Evolutionary conservation across 1,140 invertebrate species (phyloP), one percentile per base, ranked within the genome.

Genomic region (Temnothorax nylanderi): DNA sequence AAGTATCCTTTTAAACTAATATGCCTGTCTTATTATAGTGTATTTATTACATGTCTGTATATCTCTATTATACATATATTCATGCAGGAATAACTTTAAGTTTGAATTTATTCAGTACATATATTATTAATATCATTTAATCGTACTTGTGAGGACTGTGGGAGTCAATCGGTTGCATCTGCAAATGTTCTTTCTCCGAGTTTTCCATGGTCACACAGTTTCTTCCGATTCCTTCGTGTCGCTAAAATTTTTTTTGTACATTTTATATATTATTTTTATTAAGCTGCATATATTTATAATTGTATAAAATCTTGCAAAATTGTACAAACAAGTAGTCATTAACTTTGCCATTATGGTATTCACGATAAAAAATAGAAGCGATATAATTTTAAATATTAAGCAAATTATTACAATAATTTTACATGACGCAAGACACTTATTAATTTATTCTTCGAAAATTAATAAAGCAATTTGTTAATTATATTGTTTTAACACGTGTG

Each of bases 151-250:
- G 89, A 76, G 86, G 88, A 71, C 56, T 94, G 64, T 78, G 86
- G 1, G 87, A 89, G 41, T 87, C 88, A 47, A 94, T 88, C 21
- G 92, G 87, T 69, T 93, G 92, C 92, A 94, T 91, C 41, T 91
- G 94, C 34, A 94, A 85, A 47, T 86, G 87, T 81, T 94, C 93
- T 74, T 91, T 92, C 85, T 93, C 93, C 26, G 92, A 90, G 49
- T 91, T 91, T 37, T 91, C 91, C 93, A 94, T 94, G 16, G 18
- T 67, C 21, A 5, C 7, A 10, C 37, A 47, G 21, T 76, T 58
- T 80, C 26, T 13, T 21, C 67, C 34, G n/a, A 54, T 26, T 41
- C 41, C 62, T 51, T 76, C 11, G 44, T 85, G 26, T 67, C 58
- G 7, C 41, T 87, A 62, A 89, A 81, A 64, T 21, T 34, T 54